phyloP scores from a whole-genome alignment of 2,888 invertebrate genomes.

The Chrysodeixis includens region DNA sequence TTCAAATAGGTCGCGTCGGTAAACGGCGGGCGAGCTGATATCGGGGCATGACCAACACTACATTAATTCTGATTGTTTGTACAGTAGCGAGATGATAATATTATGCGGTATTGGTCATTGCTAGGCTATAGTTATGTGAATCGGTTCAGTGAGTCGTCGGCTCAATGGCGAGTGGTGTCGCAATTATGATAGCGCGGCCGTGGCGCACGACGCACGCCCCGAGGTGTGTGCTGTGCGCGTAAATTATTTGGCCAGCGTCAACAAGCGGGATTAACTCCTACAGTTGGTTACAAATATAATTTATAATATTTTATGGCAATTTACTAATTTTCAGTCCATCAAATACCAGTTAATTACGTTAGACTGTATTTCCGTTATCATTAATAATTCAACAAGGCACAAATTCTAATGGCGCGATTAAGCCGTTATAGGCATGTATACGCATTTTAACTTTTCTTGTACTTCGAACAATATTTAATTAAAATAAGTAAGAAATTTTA shows the following conservation, averaged over 20 bases:
- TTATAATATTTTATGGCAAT: background rate
- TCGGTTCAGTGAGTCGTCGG: conserved; percentile 41
- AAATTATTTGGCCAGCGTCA: conserved; percentile 60
- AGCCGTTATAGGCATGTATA: conserved; percentile 17
- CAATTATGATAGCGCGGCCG: conserved; percentile 56
- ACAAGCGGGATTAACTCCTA: conserved; percentile 61
- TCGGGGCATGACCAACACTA: conserved; percentile 36
- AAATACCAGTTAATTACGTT: background rate
- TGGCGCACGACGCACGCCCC: conserved; percentile 36
- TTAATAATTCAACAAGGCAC: conserved; percentile 1
- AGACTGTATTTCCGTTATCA: background rate
- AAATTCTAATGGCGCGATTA: background rate
- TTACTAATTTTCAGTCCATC: no score
- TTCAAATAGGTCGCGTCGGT: conserved; percentile 42
- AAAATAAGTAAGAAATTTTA: conserved; percentile 25
- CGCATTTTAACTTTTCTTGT: conserved; percentile 11
- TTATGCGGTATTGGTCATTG: conserved; percentile 46
- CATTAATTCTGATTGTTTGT: conserved; percentile 61
- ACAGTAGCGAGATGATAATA: conserved; percentile 51
- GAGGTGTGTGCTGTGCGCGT: conserved; percentile 38
- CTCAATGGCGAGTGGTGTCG: conserved; percentile 30
- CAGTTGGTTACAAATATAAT: conserved; percentile 42
- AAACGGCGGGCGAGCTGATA: conserved; percentile 45
- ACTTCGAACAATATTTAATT: conserved; percentile 30
- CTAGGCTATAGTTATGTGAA: conserved; percentile 28